phyloP scores from a whole-genome alignment of 2,797 vertebrate species.

The Coregonus sp. region DNA sequence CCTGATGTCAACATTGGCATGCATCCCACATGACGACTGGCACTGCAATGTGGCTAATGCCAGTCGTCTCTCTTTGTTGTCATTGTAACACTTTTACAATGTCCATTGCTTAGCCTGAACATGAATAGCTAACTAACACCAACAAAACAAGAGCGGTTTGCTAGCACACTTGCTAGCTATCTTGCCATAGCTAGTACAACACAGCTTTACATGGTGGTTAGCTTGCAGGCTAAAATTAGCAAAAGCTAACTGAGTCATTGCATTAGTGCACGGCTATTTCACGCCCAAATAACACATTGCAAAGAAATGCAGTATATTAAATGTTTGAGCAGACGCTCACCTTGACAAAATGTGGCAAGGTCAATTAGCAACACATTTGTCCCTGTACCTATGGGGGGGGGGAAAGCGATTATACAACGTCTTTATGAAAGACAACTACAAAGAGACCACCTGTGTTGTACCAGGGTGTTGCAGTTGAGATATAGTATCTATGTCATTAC shows the following conservation, averaged over 20 bases:
- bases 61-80: too few relatives aligned
- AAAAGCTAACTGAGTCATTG: neutral
- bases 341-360: constrained; percentile 69
- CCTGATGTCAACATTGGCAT: neutral
- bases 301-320: neutral
- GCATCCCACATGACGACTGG: too few relatives aligned
- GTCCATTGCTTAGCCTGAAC: too few relatives aligned
- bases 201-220: neutral
- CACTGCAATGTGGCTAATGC: too few relatives aligned
- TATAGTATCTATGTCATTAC: neutral
- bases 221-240: neutral
- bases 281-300: neutral
- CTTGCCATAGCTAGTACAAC: neutral
- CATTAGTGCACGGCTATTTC: neutral
- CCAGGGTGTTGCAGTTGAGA: neutral
- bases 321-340: constrained; percentile 55
- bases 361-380: constrained; percentile 68
- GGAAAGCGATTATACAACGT: constrained; percentile 49
- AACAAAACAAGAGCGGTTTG: neutral
- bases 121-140: neutral
- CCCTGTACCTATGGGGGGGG: constrained; percentile 30
- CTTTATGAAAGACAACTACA: neutral
- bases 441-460: neutral
- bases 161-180: neutral
- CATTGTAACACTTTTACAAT: neutral